Conservation (phyloP, 2,888 invertebrate genomes). For the Aelia acuminata region DNA sequence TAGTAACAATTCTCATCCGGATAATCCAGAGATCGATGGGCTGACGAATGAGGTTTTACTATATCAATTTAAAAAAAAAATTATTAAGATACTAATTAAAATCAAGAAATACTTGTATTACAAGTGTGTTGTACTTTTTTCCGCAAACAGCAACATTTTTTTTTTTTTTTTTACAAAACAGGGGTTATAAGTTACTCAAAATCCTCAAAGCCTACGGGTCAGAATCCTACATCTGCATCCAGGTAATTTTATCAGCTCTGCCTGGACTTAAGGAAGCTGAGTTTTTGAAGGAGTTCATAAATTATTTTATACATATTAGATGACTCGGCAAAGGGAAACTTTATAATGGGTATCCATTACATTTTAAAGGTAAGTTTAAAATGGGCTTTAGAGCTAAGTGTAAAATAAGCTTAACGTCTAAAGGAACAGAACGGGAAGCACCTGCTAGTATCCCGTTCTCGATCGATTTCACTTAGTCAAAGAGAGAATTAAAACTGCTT, state of each 20-base stretch:
- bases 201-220: too few species aligned
- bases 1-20: too few species aligned
- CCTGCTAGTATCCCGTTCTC: neutral
- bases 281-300: conserved; percentile 8
- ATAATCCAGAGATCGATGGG: too few species aligned
- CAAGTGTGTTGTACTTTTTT: too few species aligned
- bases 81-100: too few species aligned
- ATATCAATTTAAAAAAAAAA: too few species aligned
- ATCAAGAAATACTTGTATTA: too few species aligned
- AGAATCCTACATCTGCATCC: neutral
- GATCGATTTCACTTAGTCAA: neutral
- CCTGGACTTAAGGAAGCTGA: neutral
- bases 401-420: neutral
- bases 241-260: neutral
- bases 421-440: neutral
- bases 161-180: too few species aligned
- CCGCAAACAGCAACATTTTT: too few species aligned
- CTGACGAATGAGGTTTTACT: too few species aligned
- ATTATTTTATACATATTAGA: conserved; percentile 15
- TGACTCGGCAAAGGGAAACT: neutral
- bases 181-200: too few species aligned
- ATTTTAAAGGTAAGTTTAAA: too few species aligned
- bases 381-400: neutral
- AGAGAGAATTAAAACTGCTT: neutral
- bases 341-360: neutral